Conservation (phyloP, 2,888 invertebrate genomes). For the Coenonympha glycerion region DNA sequence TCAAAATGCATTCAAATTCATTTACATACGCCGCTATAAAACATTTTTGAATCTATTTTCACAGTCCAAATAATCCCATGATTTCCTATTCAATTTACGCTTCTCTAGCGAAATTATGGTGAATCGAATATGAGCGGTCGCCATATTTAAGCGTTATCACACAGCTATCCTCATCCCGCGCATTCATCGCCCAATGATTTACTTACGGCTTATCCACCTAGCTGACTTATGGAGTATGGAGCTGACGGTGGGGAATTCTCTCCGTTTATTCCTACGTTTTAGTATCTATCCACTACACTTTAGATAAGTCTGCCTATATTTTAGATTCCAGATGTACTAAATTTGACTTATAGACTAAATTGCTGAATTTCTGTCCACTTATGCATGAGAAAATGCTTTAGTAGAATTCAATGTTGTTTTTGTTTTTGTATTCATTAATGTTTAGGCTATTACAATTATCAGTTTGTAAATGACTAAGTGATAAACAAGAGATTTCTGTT, state of each 20-base stretch:
- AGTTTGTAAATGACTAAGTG: too few species aligned
- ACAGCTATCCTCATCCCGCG: constrained; percentile 49
- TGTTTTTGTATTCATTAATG: too few species aligned
- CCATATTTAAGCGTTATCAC: constrained; percentile 74
- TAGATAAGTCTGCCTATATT: too few species aligned
- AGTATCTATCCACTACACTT: neutral
- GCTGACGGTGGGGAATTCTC: constrained; percentile 21
- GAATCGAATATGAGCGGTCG: constrained; percentile 57
- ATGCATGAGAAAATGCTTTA: too few species aligned
- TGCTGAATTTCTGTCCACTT: too few species aligned
- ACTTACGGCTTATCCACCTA: constrained; percentile 63
- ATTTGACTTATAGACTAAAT: too few species aligned
- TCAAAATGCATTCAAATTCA: too few species aligned
- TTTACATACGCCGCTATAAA: neutral
- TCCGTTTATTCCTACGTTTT: constrained; percentile 4
- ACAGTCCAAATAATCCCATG: constrained; percentile 4
- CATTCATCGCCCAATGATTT: constrained; percentile 69
- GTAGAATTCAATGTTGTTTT: too few species aligned
- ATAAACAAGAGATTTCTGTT: too few species aligned
- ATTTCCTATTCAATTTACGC: constrained; percentile 9
- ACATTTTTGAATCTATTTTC: neutral
- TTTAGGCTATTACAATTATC: too few species aligned
- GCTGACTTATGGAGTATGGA: constrained; percentile 56
- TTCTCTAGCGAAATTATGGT: constrained; percentile 8
- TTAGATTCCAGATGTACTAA: too few species aligned